Evolutionary conservation across 2,113 vertebrate species (phyloP), one percentile per base, ranked within the genome.

Genomic region (Antennarius striatus): DNA sequence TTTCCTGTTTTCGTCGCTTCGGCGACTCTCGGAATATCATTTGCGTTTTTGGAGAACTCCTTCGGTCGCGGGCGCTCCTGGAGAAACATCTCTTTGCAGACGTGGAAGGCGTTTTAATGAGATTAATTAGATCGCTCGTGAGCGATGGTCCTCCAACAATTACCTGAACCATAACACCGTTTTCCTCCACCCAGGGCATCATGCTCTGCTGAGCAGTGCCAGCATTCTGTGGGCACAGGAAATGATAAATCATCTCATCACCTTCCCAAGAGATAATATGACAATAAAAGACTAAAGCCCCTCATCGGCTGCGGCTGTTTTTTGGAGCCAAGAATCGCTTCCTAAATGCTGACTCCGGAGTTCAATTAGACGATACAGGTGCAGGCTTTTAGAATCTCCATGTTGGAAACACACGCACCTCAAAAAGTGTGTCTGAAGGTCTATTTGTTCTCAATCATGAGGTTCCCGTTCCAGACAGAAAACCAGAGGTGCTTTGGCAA

Each of bases 101-200:
- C 71, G 67, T 79, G 77, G 82, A 80, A 56, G 64, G 39, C 57
- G 73, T 82, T 83, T 87, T 87, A 89, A 89, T 83, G 72, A 86
- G 84, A 91, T 89, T 88, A 89, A 90, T 90, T 88, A 83, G 79
- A 85, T 75, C 59, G 75, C 77, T 88, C 80, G 82, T 89, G 88
- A 90, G 80, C 75, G 86, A 88, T 88, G 85, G 86, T 79, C 83
- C 84, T 86, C 77, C 71, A 86, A 88, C 85, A 88, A 88, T 89
- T 86, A 90, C 89, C 78, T 83, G 83, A 66, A 83, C 81, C 68
- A 68, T 85, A 86, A 90, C 81, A 80, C 72, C 63, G 58, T 81
- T 86, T 77, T 48, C 75, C 75, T 69, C 78, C 75, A 86, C 81
- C 77, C 64, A 68, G 82, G 80, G 78, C 71, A 57, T 59, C 16